Percentiles rank a stretch among this genome's conserved stretches.
Evolutionary conservation across 2,797 vertebrate species (phyloP).

Genomic region (Clarias laeviceps): DNA sequence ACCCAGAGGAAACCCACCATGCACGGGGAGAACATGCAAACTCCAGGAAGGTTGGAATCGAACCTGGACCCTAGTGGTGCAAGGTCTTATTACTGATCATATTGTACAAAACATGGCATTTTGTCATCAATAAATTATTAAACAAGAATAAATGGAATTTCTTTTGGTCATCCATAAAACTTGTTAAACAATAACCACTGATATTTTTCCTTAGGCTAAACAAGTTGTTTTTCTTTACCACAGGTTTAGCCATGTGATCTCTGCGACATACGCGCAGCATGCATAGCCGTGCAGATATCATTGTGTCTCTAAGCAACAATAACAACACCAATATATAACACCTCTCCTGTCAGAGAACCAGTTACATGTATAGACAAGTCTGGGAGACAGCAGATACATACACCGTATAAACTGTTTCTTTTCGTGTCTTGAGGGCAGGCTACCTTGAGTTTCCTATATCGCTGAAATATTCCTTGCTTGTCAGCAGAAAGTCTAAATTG

Average conservation of each 20-base stretch:
- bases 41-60: too few relatives aligned
- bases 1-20: too few relatives aligned
- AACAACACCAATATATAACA: not conserved
- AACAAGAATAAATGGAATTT: not conserved
- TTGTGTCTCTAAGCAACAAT: not conserved
- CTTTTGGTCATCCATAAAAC: too few relatives aligned
- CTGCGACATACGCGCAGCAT: not conserved
- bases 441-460: not conserved
- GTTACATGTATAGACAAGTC: too few relatives aligned
- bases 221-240: not conserved
- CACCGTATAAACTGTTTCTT: not conserved
- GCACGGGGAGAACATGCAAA: too few relatives aligned
- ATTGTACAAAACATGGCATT: not conserved
- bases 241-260: not conserved
- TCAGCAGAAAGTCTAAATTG: conserved; percentile 18
- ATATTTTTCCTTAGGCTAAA: not conserved
- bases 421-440: not conserved
- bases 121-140: not conserved
- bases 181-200: not conserved
- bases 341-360: not conserved
- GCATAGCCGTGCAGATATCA: not conserved
- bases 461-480: not conserved
- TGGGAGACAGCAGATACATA: not conserved
- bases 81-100: not conserved
- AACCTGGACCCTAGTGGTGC: too few relatives aligned